Base-by-base conservation (phyloP, 2,113 vertebrate species). In the Neoarius graeffei region DNA sequence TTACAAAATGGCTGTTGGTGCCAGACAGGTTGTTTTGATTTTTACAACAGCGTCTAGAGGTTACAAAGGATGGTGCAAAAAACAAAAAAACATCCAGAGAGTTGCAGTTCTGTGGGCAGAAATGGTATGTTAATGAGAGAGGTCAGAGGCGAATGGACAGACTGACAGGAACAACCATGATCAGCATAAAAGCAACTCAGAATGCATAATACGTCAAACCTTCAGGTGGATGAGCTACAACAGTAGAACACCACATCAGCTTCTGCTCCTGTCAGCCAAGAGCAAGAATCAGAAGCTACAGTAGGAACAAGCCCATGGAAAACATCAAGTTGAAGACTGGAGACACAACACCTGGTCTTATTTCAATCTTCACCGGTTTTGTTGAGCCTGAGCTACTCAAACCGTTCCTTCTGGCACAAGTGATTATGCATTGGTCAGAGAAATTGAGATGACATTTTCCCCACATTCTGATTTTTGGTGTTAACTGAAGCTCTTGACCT, bases 131-230 rank as follows among this genome's bases (percentile, higher is more conserved):
- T 81, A 30, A 60, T 81, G 56, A 35, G 30, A 60, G 4, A 60
- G 77, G 15, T 27, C 77, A 80, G 54, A 57, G 77, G n/a, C 57
- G 14, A 57, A 56, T 56, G 14, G n/a, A 7, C 54, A 81, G 27
- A 20, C 79, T 81, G 56, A 60, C 4, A 35, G 56, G 9, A 81
- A 60, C 27, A 60, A 11, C 56, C 8, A 60, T 35, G 30, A 19
- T 81, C 54, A 81, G 56, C 56, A 57, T 27, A 81, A 81, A 62
- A 81, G 80, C 57, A 42, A 62, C 9, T 62, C 8, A 81, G 19
- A 35, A 62, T 25, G 35, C 1, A 25, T 48, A 62, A 82, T 35
- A 35, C 5, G 10, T 1, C 0, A 4, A 48, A 62, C 30, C 19
- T 60, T 81, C 56, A 23, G 50, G 9, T 5, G 0, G 20, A 76